phyloP scores from a whole-genome alignment of 2,888 invertebrate genomes.

The Drosophila neotestacea region DNA sequence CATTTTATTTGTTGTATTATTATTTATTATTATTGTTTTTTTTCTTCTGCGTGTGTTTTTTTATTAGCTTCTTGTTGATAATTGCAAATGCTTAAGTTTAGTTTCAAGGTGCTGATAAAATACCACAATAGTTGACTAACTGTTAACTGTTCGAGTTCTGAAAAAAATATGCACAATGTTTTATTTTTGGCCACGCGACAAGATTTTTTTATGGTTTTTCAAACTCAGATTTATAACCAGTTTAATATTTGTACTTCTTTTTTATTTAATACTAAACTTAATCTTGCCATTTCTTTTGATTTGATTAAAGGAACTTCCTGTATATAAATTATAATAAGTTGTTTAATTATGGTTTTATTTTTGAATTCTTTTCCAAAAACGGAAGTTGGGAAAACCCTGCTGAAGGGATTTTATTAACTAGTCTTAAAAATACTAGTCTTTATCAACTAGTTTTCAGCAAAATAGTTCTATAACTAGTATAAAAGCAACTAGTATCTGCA shows the following conservation, averaged over 20 bases:
- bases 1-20: conserved; percentile 6
- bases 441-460: no score
- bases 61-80: conserved; percentile 12
- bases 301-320: conserved; percentile 10
- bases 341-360: neutral
- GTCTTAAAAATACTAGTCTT: no score
- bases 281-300: neutral
- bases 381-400: no score
- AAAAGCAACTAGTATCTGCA: no score
- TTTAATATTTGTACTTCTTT: neutral
- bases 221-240: conserved; percentile 18
- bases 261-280: neutral
- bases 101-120: conserved; percentile 51
- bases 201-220: neutral
- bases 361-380: no score
- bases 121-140: conserved; percentile 38
- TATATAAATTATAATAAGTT: neutral
- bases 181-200: conserved; percentile 19
- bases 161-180: neutral
- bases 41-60: neutral
- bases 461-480: no score
- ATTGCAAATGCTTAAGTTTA: conserved; percentile 22
- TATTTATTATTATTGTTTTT: neutral
- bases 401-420: no score
- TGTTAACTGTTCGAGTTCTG: neutral